Percentiles rank a stretch among this genome's conserved stretches.
Evolutionary conservation across 2,888 invertebrate species (phyloP).

Genomic region (Pediacus dermestoides): DNA sequence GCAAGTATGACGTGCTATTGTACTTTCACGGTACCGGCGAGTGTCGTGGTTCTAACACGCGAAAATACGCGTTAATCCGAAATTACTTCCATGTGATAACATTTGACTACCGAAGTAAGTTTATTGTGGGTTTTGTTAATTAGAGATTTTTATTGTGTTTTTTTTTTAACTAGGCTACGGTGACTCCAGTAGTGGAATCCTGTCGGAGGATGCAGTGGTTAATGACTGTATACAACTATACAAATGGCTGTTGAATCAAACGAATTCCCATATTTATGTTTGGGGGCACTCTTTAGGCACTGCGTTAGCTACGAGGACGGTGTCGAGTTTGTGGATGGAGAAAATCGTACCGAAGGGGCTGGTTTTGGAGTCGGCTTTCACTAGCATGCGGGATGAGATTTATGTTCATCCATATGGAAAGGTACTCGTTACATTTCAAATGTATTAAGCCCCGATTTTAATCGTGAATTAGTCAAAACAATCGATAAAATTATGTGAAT

Average conservation of each 20-base stretch:
- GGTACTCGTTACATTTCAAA: constrained; percentile 23
- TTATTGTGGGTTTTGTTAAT: constrained; percentile 1
- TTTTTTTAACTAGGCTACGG: constrained; percentile 45
- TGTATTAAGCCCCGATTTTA: too few species aligned
- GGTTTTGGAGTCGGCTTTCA: constrained; percentile 42
- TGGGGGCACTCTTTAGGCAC: constrained; percentile 47
- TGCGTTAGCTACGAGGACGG: constrained; percentile 38
- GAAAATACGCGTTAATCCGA: constrained; percentile 71
- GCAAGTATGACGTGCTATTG: constrained; percentile 41
- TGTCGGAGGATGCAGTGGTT: constrained; percentile 41
- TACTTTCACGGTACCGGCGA: constrained; percentile 48
- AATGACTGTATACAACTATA: constrained; percentile 42
- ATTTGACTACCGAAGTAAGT: constrained; percentile 46
- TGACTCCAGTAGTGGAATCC: constrained; percentile 37
- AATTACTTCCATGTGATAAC: constrained; percentile 47
- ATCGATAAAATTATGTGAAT: too few species aligned
- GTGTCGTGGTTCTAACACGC: constrained; percentile 47
- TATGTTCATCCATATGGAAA: constrained; percentile 38
- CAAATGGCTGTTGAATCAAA: constrained; percentile 36
- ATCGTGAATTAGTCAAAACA: too few species aligned
- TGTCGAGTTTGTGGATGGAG: constrained; percentile 25
- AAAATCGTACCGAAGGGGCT: constrained; percentile 32
- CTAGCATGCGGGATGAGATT: constrained; percentile 38
- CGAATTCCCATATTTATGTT: constrained; percentile 38
- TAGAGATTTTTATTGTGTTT: constrained; percentile 8